Evolutionary conservation across 2,113 vertebrate genomes (phyloP), one percentile per base, ranked within the genome.

Genomic region (Falcunculus frontatus): DNA sequence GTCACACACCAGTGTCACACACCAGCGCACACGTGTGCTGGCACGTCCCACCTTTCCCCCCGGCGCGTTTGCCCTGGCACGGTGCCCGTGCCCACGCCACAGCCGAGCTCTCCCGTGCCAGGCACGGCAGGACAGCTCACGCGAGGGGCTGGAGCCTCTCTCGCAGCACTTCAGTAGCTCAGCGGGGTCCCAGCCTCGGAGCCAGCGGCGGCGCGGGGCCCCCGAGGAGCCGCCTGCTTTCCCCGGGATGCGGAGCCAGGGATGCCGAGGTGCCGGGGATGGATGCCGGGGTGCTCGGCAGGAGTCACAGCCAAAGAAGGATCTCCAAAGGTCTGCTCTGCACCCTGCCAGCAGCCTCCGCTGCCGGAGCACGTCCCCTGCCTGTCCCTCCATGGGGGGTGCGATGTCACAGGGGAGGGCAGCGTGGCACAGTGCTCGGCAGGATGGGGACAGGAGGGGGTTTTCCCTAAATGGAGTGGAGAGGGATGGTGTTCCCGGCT

Each of bases 31-130:
- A 13, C 7, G 4, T n/a, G n/a, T n/a, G n/a, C 49, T 9, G 47
- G 25, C 27, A 0, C 0, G 3, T 15, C 67, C 84, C 93, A 81
- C 94, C 88, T 94, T 88, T 77, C 50, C 74, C 84, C 63, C 2
- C 0, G 13, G 11, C 4, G 12, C 3, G 47, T 60, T 80, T 62
- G 47, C 23, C 81, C 88, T 87, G 88, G 96, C 84, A 0, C 26
- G 0, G 23, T 0, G 55, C 82, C 90, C 12, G 0, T 12, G 7
- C n/a, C 87, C 89, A 2, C 9, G 3, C 17, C 62, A 0, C 80
- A 30, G 44, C 5, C 27, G 42, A 14, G 90, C 91, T 76, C 29
- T 78, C 44, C 59, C 29, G 17, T 76, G 91, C 91, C 95, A 95
- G 84, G 50, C 76, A 22, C 55, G 55, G 23, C 90, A 23, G 57